A percentile compares a stretch with the other conserved stretches of the same genome.
phyloP scores from a whole-genome alignment of 2,888 invertebrate species.

The Rhopalosiphum nymphaeae region DNA sequence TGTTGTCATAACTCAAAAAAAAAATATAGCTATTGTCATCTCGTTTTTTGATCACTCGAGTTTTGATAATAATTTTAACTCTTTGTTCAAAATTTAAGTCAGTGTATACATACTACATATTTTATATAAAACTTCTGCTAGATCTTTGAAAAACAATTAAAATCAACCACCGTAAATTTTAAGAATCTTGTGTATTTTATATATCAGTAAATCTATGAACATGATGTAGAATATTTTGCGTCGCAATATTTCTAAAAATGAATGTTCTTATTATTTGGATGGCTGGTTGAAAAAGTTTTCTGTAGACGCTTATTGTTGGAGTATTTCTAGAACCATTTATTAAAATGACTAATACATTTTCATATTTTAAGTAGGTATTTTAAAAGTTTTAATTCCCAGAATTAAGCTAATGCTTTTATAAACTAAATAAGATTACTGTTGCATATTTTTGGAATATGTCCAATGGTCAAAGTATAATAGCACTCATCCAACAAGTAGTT shows the following conservation, averaged over 20 bases:
- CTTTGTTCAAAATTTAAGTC: background rate
- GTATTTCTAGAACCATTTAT: slow-evolving; percentile 36
- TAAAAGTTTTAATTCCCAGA: slow-evolving; percentile 6
- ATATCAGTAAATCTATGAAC: background rate
- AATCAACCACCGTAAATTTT: too few relatives aligned
- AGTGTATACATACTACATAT: background rate
- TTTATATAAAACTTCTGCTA: background rate
- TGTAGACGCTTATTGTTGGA: slow-evolving; percentile 13
- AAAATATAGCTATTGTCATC: background rate
- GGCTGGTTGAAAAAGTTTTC: background rate
- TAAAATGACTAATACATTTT: slow-evolving; percentile 20
- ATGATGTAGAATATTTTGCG: background rate
- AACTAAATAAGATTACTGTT: background rate
- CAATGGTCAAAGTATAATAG: slow-evolving; percentile 40
- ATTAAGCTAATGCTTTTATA: slow-evolving; percentile 1
- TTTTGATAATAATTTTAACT: background rate
- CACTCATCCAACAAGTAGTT: background rate
- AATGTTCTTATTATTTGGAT: background rate
- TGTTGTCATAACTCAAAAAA: background rate
- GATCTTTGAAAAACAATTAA: too few relatives aligned
- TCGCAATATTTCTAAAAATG: background rate
- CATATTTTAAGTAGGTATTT: slow-evolving; percentile 23
- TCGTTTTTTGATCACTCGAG: background rate
- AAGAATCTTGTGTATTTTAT: background rate
- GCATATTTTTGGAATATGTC: slow-evolving; percentile 42